phyloP scores from a whole-genome alignment of 2,888 invertebrate genomes.

The Aphelenchoides bicaudatus region DNA sequence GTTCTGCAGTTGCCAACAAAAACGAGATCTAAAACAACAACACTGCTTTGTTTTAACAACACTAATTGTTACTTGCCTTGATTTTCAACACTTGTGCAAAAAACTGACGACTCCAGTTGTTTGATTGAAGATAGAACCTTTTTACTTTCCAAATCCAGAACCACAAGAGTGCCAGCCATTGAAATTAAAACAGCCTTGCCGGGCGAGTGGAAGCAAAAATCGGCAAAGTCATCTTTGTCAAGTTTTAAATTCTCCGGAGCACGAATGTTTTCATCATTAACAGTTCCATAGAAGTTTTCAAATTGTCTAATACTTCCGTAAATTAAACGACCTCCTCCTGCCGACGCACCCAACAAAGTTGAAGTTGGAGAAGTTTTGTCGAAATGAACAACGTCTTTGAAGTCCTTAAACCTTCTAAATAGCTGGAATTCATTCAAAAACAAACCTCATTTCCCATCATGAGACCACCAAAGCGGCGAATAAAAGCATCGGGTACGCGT shows the following conservation, averaged over 20 bases:
- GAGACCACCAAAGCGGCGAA: background rate
- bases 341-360: background rate
- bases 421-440: background rate
- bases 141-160: too few species aligned
- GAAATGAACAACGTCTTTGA: background rate
- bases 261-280: constrained; percentile 34
- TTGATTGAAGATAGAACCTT: too few species aligned
- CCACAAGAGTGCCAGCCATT: too few species aligned
- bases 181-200: too few species aligned
- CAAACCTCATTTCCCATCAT: background rate
- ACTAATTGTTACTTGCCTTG: too few species aligned
- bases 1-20: too few species aligned
- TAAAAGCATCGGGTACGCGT: constrained; percentile 3
- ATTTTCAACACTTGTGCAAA: too few species aligned
- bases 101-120: too few species aligned
- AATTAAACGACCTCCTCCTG: background rate
- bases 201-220: background rate
- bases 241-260: background rate
- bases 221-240: background rate
- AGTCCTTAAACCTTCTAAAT: background rate
- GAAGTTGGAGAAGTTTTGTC: background rate
- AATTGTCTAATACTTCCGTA: background rate
- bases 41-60: too few species aligned
- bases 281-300: constrained; percentile 37
- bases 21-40: too few species aligned